phyloP scores from a whole-genome alignment of 2,797 vertebrate genomes.

The Galaxias olidus region DNA sequence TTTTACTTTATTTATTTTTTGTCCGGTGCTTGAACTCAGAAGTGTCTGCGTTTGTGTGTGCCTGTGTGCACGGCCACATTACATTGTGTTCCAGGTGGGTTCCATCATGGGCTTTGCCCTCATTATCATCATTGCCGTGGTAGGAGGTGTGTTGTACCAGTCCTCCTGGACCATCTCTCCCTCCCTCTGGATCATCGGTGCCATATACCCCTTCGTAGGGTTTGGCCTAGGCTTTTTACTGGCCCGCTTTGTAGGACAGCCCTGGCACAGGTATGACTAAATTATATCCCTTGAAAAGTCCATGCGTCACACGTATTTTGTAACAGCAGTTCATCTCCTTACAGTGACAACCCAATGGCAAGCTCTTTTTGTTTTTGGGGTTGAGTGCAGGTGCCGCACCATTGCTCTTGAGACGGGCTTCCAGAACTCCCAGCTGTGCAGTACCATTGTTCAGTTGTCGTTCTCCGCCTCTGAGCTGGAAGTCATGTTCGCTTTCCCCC shows the following conservation, averaged over 20 bases:
- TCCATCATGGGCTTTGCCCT: constrained; percentile 82
- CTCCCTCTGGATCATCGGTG: constrained; percentile 89
- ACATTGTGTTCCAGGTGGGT: constrained; percentile 75
- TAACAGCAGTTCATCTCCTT: not conserved
- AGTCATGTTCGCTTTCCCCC: constrained; percentile 91
- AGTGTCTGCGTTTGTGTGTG: not conserved
- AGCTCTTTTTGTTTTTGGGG: not conserved
- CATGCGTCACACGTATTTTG: too few relatives aligned
- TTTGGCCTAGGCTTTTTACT: constrained; percentile 85
- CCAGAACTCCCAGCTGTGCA: constrained; percentile 94
- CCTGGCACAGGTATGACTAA: constrained; percentile 85
- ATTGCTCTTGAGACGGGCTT: constrained; percentile 93
- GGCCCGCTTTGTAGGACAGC: constrained; percentile 83
- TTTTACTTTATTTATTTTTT: too few relatives aligned
- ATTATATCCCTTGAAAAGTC: too few relatives aligned
- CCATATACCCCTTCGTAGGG: constrained; percentile 87
- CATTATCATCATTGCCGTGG: constrained; percentile 85
- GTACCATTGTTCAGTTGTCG: constrained; percentile 92
- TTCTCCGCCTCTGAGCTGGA: constrained; percentile 83
- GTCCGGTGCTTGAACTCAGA: too few relatives aligned
- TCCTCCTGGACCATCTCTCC: constrained; percentile 89
- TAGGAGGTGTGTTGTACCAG: constrained; percentile 90
- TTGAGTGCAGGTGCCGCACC: constrained; percentile 84
- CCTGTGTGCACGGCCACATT: not conserved
- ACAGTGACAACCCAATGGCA: not conserved